Evolutionary conservation across 2,888 invertebrate genomes (phyloP).

Genomic region (Tolmerus cingulatus): DNA sequence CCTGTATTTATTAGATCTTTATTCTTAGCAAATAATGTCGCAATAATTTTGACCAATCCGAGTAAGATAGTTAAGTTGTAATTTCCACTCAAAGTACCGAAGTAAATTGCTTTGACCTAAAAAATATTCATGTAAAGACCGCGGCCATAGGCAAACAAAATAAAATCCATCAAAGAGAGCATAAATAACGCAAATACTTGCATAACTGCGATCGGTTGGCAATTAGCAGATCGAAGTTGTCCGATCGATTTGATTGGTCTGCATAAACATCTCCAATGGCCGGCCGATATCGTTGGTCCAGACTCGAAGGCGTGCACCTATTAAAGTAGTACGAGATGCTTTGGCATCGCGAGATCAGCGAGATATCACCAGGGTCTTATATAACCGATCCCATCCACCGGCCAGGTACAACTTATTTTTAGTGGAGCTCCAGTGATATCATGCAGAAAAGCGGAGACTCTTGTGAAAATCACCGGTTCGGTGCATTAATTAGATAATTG

Average conservation of each 20-base stretch:
- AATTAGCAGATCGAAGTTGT: not conserved
- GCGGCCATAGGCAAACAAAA: not conserved
- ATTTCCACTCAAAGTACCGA: not conserved
- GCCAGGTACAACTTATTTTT: not conserved
- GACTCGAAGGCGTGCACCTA: conserved; percentile 2
- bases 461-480: not conserved
- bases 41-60: not conserved
- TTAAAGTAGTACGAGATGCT: not conserved
- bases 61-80: not conserved
- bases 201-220: not conserved
- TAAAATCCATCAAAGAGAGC: not conserved
- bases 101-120: not conserved
- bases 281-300: not conserved
- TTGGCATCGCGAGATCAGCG: not conserved
- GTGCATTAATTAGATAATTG: conserved; percentile 1
- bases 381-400: not conserved
- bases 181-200: not conserved
- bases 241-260: conserved; percentile 13
- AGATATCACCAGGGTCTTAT: not conserved
- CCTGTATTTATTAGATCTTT: not conserved
- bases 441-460: not conserved
- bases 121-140: not conserved
- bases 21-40: not conserved
- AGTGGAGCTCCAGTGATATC: conserved; percentile 5
- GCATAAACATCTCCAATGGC: not conserved